A percentile compares a stretch with the other conserved stretches of the same genome.
Evolutionary conservation across 2,888 invertebrate genomes (phyloP).

Genomic region (Chrysina gloriosa): DNA sequence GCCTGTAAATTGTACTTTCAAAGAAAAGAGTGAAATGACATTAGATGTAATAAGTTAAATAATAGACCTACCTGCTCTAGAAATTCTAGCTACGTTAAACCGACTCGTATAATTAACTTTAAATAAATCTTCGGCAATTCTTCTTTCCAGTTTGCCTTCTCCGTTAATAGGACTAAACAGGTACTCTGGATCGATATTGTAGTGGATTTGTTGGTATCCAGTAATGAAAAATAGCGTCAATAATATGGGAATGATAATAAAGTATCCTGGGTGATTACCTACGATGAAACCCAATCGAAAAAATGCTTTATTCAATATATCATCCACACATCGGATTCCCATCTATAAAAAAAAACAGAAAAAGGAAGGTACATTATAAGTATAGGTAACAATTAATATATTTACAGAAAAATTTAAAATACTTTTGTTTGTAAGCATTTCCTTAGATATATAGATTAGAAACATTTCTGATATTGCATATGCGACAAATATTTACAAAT

Average conservation of each 20-base stretch:
- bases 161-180: constrained; percentile 91
- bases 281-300: constrained; percentile 84
- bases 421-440: too few species aligned
- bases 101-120: constrained; percentile 89
- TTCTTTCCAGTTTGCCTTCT: constrained; percentile 84
- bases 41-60: background rate
- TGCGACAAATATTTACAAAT: too few species aligned
- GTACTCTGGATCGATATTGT: constrained; percentile 94
- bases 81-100: constrained; percentile 89
- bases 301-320: constrained; percentile 82
- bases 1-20: too few species aligned
- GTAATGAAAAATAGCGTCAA: constrained; percentile 85
- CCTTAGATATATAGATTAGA: too few species aligned
- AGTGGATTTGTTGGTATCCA: constrained; percentile 86
- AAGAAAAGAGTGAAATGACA: too few species aligned
- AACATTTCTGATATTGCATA: too few species aligned
- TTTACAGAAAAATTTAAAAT: too few species aligned
- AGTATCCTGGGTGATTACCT: constrained; percentile 87
- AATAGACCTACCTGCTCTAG: constrained; percentile 78
- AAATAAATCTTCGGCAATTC: constrained; percentile 84
- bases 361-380: too few species aligned
- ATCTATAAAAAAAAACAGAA: constrained; percentile 73
- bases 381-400: too few species aligned
- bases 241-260: constrained; percentile 87
- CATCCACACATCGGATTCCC: constrained; percentile 83